Base-by-base conservation (phyloP, 2,113 vertebrate species). In the Paramormyrops kingsleyae region DNA sequence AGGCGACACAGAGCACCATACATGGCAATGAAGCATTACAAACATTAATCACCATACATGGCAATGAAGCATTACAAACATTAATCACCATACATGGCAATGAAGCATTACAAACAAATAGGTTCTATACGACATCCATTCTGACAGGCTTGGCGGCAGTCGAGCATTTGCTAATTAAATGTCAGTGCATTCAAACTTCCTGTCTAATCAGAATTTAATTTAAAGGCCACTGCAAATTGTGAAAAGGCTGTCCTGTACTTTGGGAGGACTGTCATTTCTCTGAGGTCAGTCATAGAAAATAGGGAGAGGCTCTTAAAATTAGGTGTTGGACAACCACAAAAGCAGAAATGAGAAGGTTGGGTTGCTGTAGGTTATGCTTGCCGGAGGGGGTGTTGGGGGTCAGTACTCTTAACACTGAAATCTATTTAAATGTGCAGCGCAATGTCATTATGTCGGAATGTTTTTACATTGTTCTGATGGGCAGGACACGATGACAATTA, bases 141-240 rank as follows among this genome's bases (percentile, higher is more conserved):
- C 39, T 50, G 21, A 19, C 80, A 12, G 77, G 9, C 31, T 86
- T 7, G 27, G 27, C 47, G 6, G 44, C 88, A 39, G 27, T 56
- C 46, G n/a, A 12, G 31, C 62, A 88, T 89, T 87, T 87, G 80
- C 90, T 89, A 90, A 90, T 90, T 86, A 90, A 90, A 90, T 89
- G 90, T 90, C 80, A 90, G 84, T 35, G 83, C 77, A 86, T 90
- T 90, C 77, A 44, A 56, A 53, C 80, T 84, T 88, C 31, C 77
- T 74, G 24, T 5, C 83, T 66, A 56, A 88, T 88, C 56, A 85
- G 87, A 83, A 84, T 56, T 66, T 89, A 70, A 89, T 84, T 88
- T 35, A 52, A 17, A 84, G 27, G n/a, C 4, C 52, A 35, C 13
- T 49, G 49, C 31, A 84, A 90, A 35, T 46, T 59, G 5, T 46